Base-by-base conservation (phyloP, 2,888 invertebrate genomes). In the Elysia crispata region DNA sequence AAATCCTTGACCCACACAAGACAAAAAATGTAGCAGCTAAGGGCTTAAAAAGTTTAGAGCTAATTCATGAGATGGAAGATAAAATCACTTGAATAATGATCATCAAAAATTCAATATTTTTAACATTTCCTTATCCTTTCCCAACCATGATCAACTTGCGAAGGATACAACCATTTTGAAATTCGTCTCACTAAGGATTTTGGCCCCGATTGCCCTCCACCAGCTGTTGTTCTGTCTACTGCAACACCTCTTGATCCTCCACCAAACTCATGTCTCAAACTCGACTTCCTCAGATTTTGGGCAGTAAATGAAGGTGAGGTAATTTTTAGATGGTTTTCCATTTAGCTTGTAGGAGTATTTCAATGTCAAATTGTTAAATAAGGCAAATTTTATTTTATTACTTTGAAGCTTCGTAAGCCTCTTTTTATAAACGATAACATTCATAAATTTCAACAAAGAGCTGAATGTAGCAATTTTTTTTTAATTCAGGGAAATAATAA, bases 111-210 rank as follows among this genome's bases (percentile, higher is more conserved):
- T n/a, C n/a, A n/a, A n/a, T 41, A 41, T 11, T 11, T 41, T 41
- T 41, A 41, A 3, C 11, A 41, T 41, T 41, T 6, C 41, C 11
- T 41, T 41, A 41, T 6, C 41, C 41, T 11, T 41, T 23, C 1
- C 28, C 8, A 57, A 28, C 23, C 1, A 23, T 30, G 5, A 41
- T 11, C 11, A 18, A 18, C 57, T 67, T 76, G 79, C 83, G 18
- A 82, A 90, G 91, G 84, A 74, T 90, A 88, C 81, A 90, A 90
- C 81, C 90, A 89, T 80, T 91, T 90, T 88, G 91, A 91, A 81
- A 85, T 91, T 15, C 76, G 86, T 67, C 75, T 90, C 1, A 70
- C 87, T 1, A 89, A 90, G 70, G 85, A 90, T n/a, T 89, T 89
- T 84, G 86, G 85, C 25, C 49, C 41, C 0, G 85, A 84, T 60